phyloP scores from a whole-genome alignment of 2,113 vertebrate species.

The Melanocharis versteri region DNA sequence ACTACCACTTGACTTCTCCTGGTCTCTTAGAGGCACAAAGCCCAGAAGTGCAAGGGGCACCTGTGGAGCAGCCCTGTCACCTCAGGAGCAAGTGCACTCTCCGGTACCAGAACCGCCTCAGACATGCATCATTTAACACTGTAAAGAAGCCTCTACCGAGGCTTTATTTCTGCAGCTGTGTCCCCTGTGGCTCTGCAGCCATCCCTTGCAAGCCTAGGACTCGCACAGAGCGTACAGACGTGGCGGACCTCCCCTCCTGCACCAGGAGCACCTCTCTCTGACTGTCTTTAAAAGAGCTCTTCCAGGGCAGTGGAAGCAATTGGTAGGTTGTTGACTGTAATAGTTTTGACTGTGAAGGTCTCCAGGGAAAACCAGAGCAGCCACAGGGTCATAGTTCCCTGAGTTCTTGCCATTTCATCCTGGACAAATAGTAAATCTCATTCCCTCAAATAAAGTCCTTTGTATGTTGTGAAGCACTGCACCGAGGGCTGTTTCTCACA shows the following conservation, averaged over 20 bases:
- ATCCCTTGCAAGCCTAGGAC: not conserved
- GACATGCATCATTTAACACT: not conserved
- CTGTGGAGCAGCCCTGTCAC: not conserved
- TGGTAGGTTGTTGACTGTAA: not conserved
- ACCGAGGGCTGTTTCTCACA: not conserved
- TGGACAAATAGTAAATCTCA: not conserved
- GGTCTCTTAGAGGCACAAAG: not conserved
- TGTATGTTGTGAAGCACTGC: not conserved
- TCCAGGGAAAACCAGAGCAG: not conserved
- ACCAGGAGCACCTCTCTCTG: not conserved
- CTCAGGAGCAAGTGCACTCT: not conserved
- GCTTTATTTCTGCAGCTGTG: not conserved
- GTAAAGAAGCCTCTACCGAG: not conserved
- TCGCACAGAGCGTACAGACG: not conserved
- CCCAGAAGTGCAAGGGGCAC: not conserved
- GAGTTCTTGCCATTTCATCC: not conserved
- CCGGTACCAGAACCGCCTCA: not conserved
- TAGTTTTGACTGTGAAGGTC: not conserved
- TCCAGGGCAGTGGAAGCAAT: not conserved
- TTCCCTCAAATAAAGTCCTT: not conserved
- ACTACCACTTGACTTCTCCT: not conserved
- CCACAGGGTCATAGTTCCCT: not conserved
- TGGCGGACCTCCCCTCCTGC: not conserved
- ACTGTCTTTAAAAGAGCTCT: not conserved
- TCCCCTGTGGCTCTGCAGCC: not conserved